Conservation (phyloP, 1,140 invertebrate genomes). For the Macrobrachium rosenbergii region DNA sequence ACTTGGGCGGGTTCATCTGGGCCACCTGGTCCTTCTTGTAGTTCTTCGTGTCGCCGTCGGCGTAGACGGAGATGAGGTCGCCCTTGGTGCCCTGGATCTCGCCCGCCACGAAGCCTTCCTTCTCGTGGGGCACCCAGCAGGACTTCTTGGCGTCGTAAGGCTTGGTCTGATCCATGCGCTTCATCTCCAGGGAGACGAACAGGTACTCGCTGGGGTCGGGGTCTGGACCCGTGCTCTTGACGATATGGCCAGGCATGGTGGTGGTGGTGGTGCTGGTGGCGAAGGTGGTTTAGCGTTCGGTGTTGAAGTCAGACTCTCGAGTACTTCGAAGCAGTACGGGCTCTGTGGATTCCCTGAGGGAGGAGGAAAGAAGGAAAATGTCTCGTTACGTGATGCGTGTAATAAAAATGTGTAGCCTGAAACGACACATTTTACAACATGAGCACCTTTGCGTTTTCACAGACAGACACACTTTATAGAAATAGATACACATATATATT, state of each 20-base stretch:
- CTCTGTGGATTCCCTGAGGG: not conserved
- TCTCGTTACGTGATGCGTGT: not conserved
- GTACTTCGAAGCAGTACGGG: not conserved
- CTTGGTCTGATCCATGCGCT: slow-evolving; percentile 48
- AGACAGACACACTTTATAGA: not conserved
- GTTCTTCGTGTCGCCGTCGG: slow-evolving; percentile 48
- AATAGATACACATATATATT: too few relatives aligned
- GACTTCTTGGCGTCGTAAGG: slow-evolving; percentile 57
- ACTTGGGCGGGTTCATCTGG: slow-evolving; percentile 55
- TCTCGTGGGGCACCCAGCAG: slow-evolving; percentile 58
- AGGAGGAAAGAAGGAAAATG: not conserved
- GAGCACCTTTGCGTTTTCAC: not conserved
- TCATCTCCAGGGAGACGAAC: slow-evolving; percentile 54
- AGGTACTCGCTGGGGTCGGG: slow-evolving; percentile 55
- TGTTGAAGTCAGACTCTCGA: slow-evolving; percentile 14
- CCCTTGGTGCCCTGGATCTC: slow-evolving; percentile 60
- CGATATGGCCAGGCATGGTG: slow-evolving; percentile 54
- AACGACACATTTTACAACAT: too few relatives aligned
- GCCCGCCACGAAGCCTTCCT: slow-evolving; percentile 52
- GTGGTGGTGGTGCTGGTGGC: slow-evolving; percentile 1
- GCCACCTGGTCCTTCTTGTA: slow-evolving; percentile 47
- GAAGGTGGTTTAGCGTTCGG: not conserved
- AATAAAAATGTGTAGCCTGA: too few relatives aligned
- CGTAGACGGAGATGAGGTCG: slow-evolving; percentile 39
- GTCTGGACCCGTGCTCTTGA: slow-evolving; percentile 54